phyloP scores from a whole-genome alignment of 2,797 vertebrate species.

The Bucorvus abyssinicus region DNA sequence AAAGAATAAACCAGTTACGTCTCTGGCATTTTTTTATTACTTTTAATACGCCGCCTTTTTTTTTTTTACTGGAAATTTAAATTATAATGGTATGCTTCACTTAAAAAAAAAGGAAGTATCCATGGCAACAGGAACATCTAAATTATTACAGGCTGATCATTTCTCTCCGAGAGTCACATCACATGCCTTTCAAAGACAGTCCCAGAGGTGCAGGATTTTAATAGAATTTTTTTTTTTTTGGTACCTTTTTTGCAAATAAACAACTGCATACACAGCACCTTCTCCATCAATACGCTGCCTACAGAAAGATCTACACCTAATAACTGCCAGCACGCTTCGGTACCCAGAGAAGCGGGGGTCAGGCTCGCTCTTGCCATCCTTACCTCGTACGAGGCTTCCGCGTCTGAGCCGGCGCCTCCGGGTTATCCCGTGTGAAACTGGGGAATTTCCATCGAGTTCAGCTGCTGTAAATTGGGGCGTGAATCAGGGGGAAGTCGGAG shows the following conservation, averaged over 20 bases:
- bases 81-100: constrained; percentile 61
- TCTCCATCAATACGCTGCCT: background rate
- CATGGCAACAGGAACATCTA: constrained; percentile 68
- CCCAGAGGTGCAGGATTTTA: constrained; percentile 39
- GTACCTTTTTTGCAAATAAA: constrained; percentile 24
- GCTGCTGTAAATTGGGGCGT: background rate
- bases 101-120: constrained; percentile 52
- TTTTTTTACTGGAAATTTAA: constrained; percentile 55
- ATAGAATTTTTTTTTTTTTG: constrained; percentile 2
- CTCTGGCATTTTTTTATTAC: constrained; percentile 21
- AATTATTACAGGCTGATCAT: constrained; percentile 65
- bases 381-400: background rate
- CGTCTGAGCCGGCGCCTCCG: background rate
- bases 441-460: background rate
- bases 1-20: constrained; percentile 22
- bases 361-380: background rate
- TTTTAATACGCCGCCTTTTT: background rate
- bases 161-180: constrained; percentile 29
- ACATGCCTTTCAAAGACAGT: constrained; percentile 1
- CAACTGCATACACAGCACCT: background rate
- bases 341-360: background rate
- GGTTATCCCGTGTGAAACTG: background rate
- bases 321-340: background rate
- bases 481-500: background rate
- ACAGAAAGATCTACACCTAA: background rate